Evolutionary conservation across 2,888 invertebrate species (phyloP).

Genomic region (Clunio marinus): DNA sequence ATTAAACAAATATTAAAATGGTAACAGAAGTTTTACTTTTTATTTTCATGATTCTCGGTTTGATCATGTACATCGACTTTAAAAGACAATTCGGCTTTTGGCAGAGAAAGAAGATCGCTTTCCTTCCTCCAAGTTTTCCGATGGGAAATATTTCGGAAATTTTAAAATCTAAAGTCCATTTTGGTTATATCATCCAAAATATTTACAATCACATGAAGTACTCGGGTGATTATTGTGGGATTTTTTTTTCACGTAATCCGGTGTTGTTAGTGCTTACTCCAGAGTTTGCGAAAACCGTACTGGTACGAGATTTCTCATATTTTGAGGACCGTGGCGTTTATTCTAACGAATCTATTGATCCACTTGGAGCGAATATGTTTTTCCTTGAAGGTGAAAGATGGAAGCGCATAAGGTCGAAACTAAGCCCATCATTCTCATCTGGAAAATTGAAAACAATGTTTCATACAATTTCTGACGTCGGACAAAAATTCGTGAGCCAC

Average conservation of each 20-base stretch:
- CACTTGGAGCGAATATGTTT: constrained; percentile 17
- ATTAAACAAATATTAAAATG: no score
- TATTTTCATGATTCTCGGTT: no score
- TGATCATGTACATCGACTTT: background rate
- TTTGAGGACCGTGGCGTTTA: constrained; percentile 28
- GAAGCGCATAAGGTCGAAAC: background rate
- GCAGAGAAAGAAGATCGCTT: background rate
- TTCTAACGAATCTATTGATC: constrained; percentile 12
- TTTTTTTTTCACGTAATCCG: background rate
- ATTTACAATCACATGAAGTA: background rate
- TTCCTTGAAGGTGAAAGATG: constrained; percentile 18
- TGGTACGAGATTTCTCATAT: constrained; percentile 12
- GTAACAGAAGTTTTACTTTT: no score
- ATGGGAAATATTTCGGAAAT: background rate
- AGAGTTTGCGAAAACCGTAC: background rate
- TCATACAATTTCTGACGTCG: background rate
- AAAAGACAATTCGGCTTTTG: background rate
- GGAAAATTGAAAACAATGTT: constrained; percentile 26
- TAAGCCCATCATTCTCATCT: constrained; percentile 11
- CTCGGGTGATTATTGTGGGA: background rate
- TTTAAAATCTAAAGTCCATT: background rate
- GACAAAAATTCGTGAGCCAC: background rate
- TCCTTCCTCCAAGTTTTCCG: background rate
- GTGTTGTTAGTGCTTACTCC: background rate
- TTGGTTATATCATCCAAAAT: background rate